These are phyloP conservation scores for Luperina nickerlii DNA, from an alignment of 2,888 invertebrate species.

Conservation along the genomic window DNA sequence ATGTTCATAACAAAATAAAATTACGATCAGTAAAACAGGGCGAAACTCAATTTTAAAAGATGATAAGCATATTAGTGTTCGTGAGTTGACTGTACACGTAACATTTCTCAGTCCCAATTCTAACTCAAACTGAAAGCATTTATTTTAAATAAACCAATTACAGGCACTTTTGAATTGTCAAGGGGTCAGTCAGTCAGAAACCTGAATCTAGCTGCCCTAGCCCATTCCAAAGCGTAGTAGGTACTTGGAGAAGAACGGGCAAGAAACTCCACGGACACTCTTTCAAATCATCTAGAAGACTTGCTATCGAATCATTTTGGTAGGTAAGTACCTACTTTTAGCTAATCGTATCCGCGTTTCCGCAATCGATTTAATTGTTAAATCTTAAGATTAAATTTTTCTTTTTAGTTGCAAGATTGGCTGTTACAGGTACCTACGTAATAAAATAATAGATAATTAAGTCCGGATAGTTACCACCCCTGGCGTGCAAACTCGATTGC, in stretches of 20 bases:
- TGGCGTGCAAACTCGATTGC: slow-evolving; percentile 47
- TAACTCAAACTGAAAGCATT: no score
- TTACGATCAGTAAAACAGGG: not conserved
- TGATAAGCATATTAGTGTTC: not conserved
- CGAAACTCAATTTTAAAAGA: not conserved
- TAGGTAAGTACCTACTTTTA: not conserved
- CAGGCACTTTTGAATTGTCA: not conserved
- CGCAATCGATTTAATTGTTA: slow-evolving; percentile 15
- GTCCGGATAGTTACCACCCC: slow-evolving; percentile 36
- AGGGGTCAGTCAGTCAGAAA: not conserved
- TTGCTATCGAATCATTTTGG: not conserved
- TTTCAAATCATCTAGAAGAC: not conserved
- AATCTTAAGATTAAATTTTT: slow-evolving; percentile 18
- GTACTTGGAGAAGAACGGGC: no score
- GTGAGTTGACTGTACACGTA: not conserved
- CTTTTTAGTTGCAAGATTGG: slow-evolving; percentile 21
- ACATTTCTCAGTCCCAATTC: not conserved
- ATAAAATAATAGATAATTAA: slow-evolving; percentile 30
- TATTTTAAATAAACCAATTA: no score
- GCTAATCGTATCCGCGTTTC: slow-evolving; percentile 8
- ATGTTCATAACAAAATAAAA: not conserved
- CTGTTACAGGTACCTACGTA: slow-evolving; percentile 32
- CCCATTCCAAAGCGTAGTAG: no score
- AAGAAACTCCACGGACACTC: not conserved
- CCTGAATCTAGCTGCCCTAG: not conserved